Base-by-base conservation (phyloP, 2,797 vertebrate genomes). In the Enteromius fasciolatus region DNA sequence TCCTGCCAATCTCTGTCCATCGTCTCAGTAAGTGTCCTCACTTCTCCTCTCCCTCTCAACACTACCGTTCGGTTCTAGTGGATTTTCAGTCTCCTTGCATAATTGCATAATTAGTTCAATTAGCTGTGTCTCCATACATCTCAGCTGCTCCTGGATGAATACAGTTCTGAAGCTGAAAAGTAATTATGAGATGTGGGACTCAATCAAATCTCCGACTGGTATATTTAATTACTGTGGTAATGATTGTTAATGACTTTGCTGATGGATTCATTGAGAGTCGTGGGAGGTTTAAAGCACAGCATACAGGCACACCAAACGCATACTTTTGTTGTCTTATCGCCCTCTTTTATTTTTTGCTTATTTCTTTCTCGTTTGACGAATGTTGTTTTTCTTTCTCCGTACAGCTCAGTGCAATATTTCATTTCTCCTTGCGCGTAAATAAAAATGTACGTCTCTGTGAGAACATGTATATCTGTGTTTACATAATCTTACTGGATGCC, bases 171-270 rank as follows among this genome's bases (percentile, higher is more conserved):
- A 54, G 72, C 72, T 64, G 20, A 70, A 85, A 81, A 84, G 81
- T 82, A 84, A 84, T 84, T 82, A 77, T 78, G 80, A 86, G 78
- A 76, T 78, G 83, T 82, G 82, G 83, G 80, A 84, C 84, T 78
- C 83, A 83, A 84, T 84, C 86, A 84, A 87, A 82, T 83, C 73
- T 86, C 84, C 46, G 76, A 86, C 79, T 84, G 83, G 76, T 84
- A 83, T 78, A 86, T 88, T 88, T 88, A 88, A 87, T 88, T 88
- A 88, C 80, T 46, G 68, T 78, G 63, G 73, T 87, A 88, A 88
- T 88, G 80, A 86, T 86, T 87, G 77, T 70, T 88, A 88, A 88
- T 87, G 83, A 87, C 82, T 83, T 77, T 82, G 77, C 84, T 83
- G 80, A 83, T 86, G 70, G 82, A 83, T 84, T 81, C 77, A 81